These are phyloP conservation scores for Nibea albiflora DNA, from an alignment of 2,113 vertebrate species.

Conservation along the genomic window DNA sequence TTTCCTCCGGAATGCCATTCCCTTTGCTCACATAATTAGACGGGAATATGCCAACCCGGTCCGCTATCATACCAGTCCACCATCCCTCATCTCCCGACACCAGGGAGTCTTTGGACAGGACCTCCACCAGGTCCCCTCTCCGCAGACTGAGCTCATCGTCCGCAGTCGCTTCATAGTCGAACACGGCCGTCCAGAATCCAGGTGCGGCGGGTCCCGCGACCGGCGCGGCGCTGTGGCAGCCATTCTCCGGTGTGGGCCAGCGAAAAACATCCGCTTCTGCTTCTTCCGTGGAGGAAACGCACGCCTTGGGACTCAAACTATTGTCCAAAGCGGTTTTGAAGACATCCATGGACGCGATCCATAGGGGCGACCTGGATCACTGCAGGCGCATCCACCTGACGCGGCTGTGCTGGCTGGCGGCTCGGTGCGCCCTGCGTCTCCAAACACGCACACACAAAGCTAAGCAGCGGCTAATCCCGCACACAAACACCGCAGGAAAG, in stretches of 20 bases:
- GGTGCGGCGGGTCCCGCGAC: constrained; percentile 45
- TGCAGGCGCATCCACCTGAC: constrained; percentile 82
- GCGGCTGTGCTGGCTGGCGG: constrained; percentile 54
- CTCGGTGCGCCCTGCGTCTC: constrained; percentile 57
- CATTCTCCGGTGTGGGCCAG: constrained; percentile 72
- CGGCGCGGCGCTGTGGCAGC: constrained; percentile 49
- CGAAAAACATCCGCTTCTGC: constrained; percentile 73
- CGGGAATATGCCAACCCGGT: constrained; percentile 96
- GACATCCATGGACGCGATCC: constrained; percentile 86
- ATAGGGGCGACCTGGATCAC: constrained; percentile 82
- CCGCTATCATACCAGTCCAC: constrained; percentile 96
- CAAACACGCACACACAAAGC: constrained; percentile 41
- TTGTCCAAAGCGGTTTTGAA: constrained; percentile 80
- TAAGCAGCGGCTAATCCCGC: constrained; percentile 67
- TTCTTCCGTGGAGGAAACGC: constrained; percentile 63
- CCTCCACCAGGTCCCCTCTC: constrained; percentile 92
- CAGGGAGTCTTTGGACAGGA: constrained; percentile 94
- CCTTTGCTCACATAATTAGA: constrained; percentile 94
- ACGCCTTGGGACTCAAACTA: constrained; percentile 73
- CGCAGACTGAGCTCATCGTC: constrained; percentile 97
- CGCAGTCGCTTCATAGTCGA: constrained; percentile 95
- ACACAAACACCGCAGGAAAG: constrained; percentile 42
- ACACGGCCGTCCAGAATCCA: constrained; percentile 93
- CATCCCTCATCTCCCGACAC: constrained; percentile 97
- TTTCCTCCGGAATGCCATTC: constrained; percentile 85